Conservation (phyloP, 2,888 invertebrate species). For the Hypsopygia costalis region DNA sequence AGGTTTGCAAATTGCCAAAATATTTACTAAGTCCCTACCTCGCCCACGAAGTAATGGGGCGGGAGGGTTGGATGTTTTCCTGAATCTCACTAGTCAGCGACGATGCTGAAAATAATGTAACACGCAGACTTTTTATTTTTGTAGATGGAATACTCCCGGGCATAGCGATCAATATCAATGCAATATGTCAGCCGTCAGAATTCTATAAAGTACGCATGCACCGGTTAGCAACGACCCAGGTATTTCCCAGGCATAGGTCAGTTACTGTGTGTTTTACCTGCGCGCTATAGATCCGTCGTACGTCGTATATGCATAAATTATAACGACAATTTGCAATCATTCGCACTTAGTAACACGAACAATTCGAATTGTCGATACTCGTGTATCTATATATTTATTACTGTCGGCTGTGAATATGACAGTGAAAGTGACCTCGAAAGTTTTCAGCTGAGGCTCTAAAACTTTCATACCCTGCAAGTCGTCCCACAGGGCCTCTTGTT, state of each 20-base stretch:
- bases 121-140: background rate
- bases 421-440: conserved; percentile 21
- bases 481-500: conserved; percentile 7
- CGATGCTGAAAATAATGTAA: background rate
- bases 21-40: conserved; percentile 11
- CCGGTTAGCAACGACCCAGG: conserved; percentile 35
- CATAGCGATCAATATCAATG: conserved; percentile 47
- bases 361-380: background rate
- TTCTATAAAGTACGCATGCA: conserved; percentile 55
- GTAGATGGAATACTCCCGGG: background rate
- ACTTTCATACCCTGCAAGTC: conserved; percentile 17
- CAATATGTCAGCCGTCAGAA: conserved; percentile 42
- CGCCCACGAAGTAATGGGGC: background rate
- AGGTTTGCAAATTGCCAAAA: conserved; percentile 3
- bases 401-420: conserved; percentile 9
- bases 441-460: conserved; percentile 22
- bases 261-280: conserved; percentile 39
- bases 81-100: background rate
- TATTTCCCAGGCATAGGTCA: conserved; percentile 58
- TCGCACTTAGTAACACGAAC: background rate
- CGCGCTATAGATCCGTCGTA: conserved; percentile 17
- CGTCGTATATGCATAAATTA: conserved; percentile 4
- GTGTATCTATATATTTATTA: background rate
- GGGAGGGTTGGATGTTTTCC: background rate
- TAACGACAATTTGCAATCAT: background rate